Conservation (phyloP, 1,140 invertebrate genomes). For the Dermatophagoides farinae region DNA sequence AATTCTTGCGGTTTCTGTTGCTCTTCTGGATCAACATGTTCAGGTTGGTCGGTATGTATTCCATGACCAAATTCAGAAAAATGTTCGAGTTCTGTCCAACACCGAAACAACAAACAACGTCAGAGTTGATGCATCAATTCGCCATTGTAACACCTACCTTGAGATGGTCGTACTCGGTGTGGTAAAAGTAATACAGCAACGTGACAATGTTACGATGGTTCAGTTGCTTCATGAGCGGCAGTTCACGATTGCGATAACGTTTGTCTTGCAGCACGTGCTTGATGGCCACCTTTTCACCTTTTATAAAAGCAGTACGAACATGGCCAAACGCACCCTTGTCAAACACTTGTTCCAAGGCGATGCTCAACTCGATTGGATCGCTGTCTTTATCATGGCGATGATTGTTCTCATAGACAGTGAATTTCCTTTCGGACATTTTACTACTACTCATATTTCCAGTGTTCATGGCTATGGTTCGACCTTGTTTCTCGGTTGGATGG, state of each 20-base stretch:
- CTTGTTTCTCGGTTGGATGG: too few relatives aligned
- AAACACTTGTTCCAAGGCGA: neutral
- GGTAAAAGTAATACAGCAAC: slow-evolving; percentile 96
- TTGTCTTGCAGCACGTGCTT: slow-evolving; percentile 78
- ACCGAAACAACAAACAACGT: too few relatives aligned
- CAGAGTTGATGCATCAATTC: too few relatives aligned
- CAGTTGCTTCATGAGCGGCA: slow-evolving; percentile 96
- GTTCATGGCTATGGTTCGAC: too few relatives aligned
- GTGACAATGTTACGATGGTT: slow-evolving; percentile 99
- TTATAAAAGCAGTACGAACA: neutral
- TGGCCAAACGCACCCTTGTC: slow-evolving; percentile 1
- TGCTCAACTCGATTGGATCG: neutral
- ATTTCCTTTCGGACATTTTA: too few relatives aligned
- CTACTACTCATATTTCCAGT: too few relatives aligned
- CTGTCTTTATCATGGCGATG: too few relatives aligned
- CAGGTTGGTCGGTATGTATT: slow-evolving; percentile 98
- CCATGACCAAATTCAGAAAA: slow-evolving; percentile 89
- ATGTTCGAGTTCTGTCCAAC: neutral
- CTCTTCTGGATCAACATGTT: slow-evolving; percentile 84
- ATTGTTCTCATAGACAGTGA: too few relatives aligned
- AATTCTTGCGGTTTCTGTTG: slow-evolving; percentile 43
- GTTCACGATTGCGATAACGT: slow-evolving; percentile 58
- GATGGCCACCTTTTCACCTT: slow-evolving; percentile 69
- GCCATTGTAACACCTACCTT: neutral
- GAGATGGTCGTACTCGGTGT: neutral